phyloP scores from a whole-genome alignment of 2,797 vertebrate species.

The Rhinella marina region DNA sequence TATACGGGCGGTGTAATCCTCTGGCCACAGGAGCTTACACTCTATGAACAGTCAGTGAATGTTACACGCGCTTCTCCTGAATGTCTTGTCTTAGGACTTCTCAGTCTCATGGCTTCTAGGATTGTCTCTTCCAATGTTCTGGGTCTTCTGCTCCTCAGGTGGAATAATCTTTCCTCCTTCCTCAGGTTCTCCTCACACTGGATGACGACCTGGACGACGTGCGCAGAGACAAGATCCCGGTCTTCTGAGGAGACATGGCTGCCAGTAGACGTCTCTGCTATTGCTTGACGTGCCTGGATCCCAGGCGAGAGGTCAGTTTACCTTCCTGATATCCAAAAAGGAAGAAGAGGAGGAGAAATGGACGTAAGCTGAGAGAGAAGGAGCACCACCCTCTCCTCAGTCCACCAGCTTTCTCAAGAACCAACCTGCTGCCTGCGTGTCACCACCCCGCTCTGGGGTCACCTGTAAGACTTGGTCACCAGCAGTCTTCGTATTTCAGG shows the following conservation, averaged over 20 bases:
- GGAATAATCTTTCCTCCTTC: background rate
- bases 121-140: background rate
- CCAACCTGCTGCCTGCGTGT: conserved; percentile 31
- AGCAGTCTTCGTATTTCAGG: background rate
- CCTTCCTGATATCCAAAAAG: background rate
- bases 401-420: background rate
- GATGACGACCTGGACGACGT: conserved; percentile 81
- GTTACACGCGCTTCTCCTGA: no score
- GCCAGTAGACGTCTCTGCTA: background rate
- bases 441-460: background rate
- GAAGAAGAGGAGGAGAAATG: background rate
- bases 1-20: no score
- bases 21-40: no score
- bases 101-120: background rate
- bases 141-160: background rate
- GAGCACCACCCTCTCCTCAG: background rate
- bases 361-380: background rate
- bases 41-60: background rate
- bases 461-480: background rate
- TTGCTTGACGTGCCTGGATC: background rate
- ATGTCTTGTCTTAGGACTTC: background rate
- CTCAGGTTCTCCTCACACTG: conserved; percentile 79
- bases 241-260: conserved; percentile 71
- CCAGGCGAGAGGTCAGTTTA: background rate
- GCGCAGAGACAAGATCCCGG: conserved; percentile 79